Conservation (phyloP, 2,888 invertebrate species). For the Dicranocentrus wangi region DNA sequence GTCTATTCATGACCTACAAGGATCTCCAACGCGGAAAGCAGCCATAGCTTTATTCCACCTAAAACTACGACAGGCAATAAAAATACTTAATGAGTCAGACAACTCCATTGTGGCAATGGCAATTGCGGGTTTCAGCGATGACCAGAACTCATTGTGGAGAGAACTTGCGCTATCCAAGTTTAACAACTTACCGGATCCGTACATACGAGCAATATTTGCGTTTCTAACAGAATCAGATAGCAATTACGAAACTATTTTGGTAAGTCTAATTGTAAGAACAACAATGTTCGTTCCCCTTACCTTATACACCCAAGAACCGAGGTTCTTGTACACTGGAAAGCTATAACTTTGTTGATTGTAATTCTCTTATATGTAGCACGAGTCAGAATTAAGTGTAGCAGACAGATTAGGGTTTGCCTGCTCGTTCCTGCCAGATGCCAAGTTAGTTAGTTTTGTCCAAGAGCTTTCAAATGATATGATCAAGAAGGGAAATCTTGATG, state of each 20-base stretch:
- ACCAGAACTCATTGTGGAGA: conserved; percentile 86
- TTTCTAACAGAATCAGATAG: conserved; percentile 89
- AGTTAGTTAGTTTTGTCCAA: conserved; percentile 86
- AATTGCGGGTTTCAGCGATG: conserved; percentile 85
- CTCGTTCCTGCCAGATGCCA: conserved; percentile 86
- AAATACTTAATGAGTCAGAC: conserved; percentile 82
- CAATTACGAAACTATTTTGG: conserved; percentile 85
- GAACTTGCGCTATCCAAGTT: conserved; percentile 84
- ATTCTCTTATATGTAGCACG: conserved; percentile 80
- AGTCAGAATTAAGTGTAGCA: conserved; percentile 87
- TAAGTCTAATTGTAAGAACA: too few species aligned
- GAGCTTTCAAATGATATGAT: conserved; percentile 82
- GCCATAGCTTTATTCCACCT: conserved; percentile 93
- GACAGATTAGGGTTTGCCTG: conserved; percentile 94
- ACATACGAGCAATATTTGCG: conserved; percentile 91
- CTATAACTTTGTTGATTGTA: neutral
- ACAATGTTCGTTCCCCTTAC: too few species aligned
- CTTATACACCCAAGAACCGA: too few species aligned
- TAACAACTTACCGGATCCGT: conserved; percentile 88
- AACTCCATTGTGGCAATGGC: conserved; percentile 72
- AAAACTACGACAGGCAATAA: conserved; percentile 87
- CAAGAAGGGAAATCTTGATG: conserved; percentile 87
- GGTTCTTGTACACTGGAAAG: neutral
- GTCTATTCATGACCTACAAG: conserved; percentile 78
- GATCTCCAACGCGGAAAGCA: conserved; percentile 87